Evolutionary conservation across 1,140 invertebrate species (phyloP), one percentile per base, ranked within the genome.

Genomic region (Mizuhopecten yessoensis): DNA sequence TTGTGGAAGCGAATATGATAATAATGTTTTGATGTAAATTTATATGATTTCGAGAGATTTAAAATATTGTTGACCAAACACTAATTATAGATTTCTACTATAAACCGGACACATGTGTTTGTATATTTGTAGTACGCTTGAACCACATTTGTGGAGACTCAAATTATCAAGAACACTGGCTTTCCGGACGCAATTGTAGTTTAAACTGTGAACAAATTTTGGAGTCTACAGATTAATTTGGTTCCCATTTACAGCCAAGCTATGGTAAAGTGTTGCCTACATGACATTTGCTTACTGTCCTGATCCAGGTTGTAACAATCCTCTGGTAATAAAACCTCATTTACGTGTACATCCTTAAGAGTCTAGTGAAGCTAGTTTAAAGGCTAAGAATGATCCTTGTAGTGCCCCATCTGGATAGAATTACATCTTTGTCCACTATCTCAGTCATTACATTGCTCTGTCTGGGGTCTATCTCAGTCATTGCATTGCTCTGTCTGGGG

Each of bases 21-120:
- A 75, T 75, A 75, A 75, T 29, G 23, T n/a, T 75, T 75, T 75
- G 23, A 75, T 75, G 57, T 75, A 75, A n/a, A 75, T n/a, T 29
- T 75, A 13, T 75, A n/a, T 75, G 57, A 75, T 75, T n/a, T 75
- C 17, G 11, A 75, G 57, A 75, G 57, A 75, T 75, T 23, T 75
- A 75, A 75, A 75, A 75, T 75, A 75, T 75, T 75, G n/a, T 75
- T 75, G n/a, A n/a, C 57, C 7, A n/a, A n/a, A n/a, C 29, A 29
- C 23, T 7, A 20, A 49, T 10, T 49, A 75, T 75, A 75, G n/a
- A 29, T 75, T 75, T 75, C 29, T n/a, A 75, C n/a, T 75, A 75
- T 29, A 75, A 75, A 29, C 2, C 29, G n/a, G n/a, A 75, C 29
- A 75, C 57, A 75, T 1, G 29, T 45, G 17, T 45, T 45, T 75